These are phyloP conservation scores for Cassiopea xamachana DNA, from an alignment of 30 jellyfish, hydroid and myxozoan species.

Conservation along the genomic window DNA sequence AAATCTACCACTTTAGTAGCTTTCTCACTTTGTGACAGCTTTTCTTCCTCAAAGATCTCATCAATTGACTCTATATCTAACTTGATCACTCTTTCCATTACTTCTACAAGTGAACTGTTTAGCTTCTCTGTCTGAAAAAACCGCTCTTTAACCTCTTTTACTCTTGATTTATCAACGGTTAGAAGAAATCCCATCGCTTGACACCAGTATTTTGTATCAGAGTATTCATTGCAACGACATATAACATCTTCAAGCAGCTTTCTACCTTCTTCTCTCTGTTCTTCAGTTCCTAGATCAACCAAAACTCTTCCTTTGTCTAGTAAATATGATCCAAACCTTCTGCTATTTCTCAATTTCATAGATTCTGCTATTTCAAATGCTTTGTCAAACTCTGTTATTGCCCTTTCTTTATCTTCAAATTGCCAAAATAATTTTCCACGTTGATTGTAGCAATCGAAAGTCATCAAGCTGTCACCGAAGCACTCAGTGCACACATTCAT, in stretches of 20 bases:
- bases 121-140: background rate
- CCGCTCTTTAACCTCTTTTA: background rate
- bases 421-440: background rate
- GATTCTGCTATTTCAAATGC: conserved; percentile 3
- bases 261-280: background rate
- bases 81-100: background rate
- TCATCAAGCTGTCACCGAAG: conserved; percentile 19
- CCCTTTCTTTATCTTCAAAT: background rate
- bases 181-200: conserved; percentile 14
- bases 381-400: conserved; percentile 1
- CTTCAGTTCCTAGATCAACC: background rate
- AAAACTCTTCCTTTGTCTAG: conserved; percentile 22
- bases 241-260: background rate
- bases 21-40: too few species aligned
- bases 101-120: background rate
- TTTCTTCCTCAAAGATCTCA: background rate
- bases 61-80: background rate
- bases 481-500: background rate
- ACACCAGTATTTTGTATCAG: conserved; percentile 12
- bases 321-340: background rate
- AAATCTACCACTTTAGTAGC: background rate
- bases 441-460: conserved; percentile 33
- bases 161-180: conserved; percentile 3
- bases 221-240: background rate
- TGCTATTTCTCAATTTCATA: conserved; percentile 8